phyloP scores from a whole-genome alignment of 2,797 vertebrate species.

The Hypotaenidia okinawae region DNA sequence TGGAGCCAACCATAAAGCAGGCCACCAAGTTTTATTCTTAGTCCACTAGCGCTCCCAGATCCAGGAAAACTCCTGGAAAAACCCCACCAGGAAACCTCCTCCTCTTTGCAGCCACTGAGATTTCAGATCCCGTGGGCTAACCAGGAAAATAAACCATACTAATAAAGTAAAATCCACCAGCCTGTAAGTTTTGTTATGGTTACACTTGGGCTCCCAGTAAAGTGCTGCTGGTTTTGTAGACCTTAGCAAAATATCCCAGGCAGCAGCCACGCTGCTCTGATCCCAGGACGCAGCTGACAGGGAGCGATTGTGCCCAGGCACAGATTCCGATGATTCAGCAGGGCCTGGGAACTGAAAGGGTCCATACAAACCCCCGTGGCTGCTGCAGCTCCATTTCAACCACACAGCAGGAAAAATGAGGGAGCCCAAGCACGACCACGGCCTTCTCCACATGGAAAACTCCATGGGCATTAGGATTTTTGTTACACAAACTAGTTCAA shows the following conservation, averaged over 20 bases:
- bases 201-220: background rate
- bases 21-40: background rate
- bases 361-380: background rate
- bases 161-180: background rate
- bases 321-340: slow-evolving; percentile 31
- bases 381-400: background rate
- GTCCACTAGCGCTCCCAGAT: background rate
- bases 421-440: background rate
- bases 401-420: background rate
- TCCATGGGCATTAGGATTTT: background rate
- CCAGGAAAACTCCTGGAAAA: background rate
- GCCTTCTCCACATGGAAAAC: background rate
- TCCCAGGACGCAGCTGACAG: slow-evolving; percentile 12
- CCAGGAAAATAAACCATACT: too few species aligned
- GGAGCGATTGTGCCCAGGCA: background rate
- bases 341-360: background rate
- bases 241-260: slow-evolving; percentile 25
- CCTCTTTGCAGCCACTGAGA: background rate
- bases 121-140: background rate
- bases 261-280: background rate
- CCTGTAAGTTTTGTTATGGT: background rate
- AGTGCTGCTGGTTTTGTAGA: background rate
- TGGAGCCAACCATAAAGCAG: background rate
- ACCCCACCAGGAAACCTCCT: background rate
- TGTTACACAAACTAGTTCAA: background rate